Evolutionary conservation across 1,140 invertebrate genomes (phyloP).

Genomic region (Portunus trituberculatus): DNA sequence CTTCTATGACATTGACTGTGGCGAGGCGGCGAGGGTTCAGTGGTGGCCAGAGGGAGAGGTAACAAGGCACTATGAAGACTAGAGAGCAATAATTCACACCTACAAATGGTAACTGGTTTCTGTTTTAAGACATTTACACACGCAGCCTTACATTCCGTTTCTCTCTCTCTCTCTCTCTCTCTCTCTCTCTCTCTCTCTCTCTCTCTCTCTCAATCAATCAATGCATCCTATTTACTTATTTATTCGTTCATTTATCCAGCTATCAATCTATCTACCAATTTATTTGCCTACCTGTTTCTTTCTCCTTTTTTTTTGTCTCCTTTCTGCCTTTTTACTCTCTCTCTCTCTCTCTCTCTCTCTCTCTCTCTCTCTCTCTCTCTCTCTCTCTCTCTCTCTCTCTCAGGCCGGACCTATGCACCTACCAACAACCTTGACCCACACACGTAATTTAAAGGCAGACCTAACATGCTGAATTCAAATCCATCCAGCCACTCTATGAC

Average conservation of each 20-base stretch:
- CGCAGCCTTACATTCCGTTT: background rate
- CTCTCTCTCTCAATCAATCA: background rate
- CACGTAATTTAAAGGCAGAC: background rate
- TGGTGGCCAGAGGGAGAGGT: background rate
- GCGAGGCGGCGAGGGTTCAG: background rate
- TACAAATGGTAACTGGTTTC: background rate
- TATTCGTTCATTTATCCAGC: background rate
- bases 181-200: constrained; percentile 5
- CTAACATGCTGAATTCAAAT: background rate
- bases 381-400: constrained; percentile 20
- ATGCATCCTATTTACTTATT: background rate
- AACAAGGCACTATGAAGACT: too few species aligned
- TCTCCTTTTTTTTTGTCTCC: background rate
- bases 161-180: background rate
- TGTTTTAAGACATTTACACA: background rate
- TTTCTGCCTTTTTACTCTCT: background rate
- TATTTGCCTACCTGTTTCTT: too few species aligned
- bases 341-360: constrained; percentile 20
- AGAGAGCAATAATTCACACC: too few species aligned
- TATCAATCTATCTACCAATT: background rate
- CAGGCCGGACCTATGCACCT: background rate
- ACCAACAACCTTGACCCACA: background rate
- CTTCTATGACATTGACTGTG: background rate
- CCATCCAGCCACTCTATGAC: background rate
- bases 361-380: constrained; percentile 9